Base-by-base conservation (phyloP, 2,888 invertebrate genomes). In the Atherix ibis region DNA sequence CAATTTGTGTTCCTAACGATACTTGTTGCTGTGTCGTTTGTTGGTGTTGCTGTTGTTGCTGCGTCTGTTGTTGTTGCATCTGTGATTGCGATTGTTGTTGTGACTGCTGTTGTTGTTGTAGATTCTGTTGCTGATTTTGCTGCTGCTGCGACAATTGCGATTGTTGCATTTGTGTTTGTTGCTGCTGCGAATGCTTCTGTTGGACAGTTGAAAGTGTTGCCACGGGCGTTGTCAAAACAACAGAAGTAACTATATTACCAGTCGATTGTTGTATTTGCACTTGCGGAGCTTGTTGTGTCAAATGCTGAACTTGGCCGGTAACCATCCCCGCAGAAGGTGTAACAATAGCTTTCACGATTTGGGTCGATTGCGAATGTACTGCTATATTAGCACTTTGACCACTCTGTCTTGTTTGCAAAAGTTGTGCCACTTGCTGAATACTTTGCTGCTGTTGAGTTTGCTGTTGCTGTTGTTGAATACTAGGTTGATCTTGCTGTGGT, bases 261-360 rank as follows among this genome's bases (percentile, higher is more conserved):
- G 44, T 35, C 2, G 47, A 40, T 24, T 49, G 51, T 37, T 56
- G 56, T 33, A 54, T 36, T 37, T 53, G 54, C 17, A 53, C 50
- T 35, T 47, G 46, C 13, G 43, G 43, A 4, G 43, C 33, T 3
- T 42, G 40, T 30, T 55, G 58, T 0, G 54, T 47, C 35, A 68
- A 63, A 24, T 68, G 60, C 4, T 66, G 62, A 38, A 67, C 58
- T 24, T 66, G 66, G 0, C 67, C 65, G 3, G 67, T 12, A 5
- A 37, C 35, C n/a, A 39, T 33, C 2, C 49, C 47, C 2, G 49
- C 43, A 18, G 52, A 48, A 1, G 53, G 51, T 2, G 59, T 50
- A 5, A 62, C 58, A 37, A 61, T 55, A 0, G 61, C 54, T 42
- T 61, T 61, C 2, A 61, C 58, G 38, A 61, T 49, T 43, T 61